phyloP scores from a whole-genome alignment of 30 jellyfish, hydroid and myxozoan genomes.

The Cassiopea andromeda region DNA sequence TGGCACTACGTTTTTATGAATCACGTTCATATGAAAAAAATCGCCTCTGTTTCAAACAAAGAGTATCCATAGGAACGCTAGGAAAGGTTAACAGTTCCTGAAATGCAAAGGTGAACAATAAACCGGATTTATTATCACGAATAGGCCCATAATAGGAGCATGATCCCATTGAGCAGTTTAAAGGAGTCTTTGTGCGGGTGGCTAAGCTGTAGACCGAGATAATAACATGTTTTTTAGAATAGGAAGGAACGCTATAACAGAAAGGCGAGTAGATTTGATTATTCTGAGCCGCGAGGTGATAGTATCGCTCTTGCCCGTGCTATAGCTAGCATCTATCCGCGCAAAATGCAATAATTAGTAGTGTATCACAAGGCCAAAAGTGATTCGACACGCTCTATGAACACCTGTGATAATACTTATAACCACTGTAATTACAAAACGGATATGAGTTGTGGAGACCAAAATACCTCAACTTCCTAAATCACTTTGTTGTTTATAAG shows the following conservation, averaged over 20 bases:
- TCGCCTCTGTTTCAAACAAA: conserved; percentile 39
- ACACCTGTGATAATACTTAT: conserved; percentile 75
- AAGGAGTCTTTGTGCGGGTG: conserved; percentile 48
- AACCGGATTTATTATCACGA: conserved; percentile 72
- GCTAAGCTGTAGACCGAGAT: conserved; percentile 52
- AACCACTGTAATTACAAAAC: conserved; percentile 79
- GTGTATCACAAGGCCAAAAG: conserved; percentile 27
- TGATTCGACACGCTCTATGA: conserved; percentile 72
- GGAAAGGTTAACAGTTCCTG: conserved; percentile 50
- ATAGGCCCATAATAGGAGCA: conserved; percentile 72
- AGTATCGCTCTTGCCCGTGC: conserved; percentile 31
- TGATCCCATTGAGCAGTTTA: conserved; percentile 72
- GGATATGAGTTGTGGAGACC: conserved; percentile 78
- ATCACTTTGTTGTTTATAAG: conserved; percentile 78
- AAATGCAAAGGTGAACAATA: conserved; percentile 45
- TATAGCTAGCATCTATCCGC: not conserved
- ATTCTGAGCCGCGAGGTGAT: conserved; percentile 41
- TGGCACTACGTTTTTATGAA: not conserved
- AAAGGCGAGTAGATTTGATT: conserved; percentile 61
- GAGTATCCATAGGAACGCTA: conserved; percentile 63
- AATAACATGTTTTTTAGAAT: conserved; percentile 38
- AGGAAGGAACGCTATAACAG: conserved; percentile 33
- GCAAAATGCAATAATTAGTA: conserved; percentile 18
- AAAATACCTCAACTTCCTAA: conserved; percentile 83
- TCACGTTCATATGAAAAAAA: not conserved